Conservation (phyloP, 1,140 invertebrate genomes). For the Drosophila funebris region DNA sequence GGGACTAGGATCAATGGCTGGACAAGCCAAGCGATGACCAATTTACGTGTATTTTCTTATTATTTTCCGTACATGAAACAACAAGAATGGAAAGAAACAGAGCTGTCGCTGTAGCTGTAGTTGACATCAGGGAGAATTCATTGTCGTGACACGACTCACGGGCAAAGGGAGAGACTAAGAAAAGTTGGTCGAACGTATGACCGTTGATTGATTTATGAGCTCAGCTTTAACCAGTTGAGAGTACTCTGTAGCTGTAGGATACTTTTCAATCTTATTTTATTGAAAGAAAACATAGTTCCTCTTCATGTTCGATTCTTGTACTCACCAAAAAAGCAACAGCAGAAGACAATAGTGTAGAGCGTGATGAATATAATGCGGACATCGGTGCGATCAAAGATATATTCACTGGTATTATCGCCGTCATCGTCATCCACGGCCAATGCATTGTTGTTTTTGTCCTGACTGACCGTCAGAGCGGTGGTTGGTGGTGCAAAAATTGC, state of each 20-base stretch:
- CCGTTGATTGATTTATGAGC: not conserved
- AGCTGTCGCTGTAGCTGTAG: not conserved
- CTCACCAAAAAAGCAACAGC: slow-evolving; percentile 87
- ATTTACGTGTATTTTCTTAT: not conserved
- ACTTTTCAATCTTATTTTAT: no score
- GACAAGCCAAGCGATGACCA: slow-evolving; percentile 2
- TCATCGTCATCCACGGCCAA: slow-evolving; percentile 47
- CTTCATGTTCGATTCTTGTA: slow-evolving; percentile 39
- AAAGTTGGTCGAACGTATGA: not conserved
- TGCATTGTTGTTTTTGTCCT: slow-evolving; percentile 6
- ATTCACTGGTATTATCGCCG: slow-evolving; percentile 78
- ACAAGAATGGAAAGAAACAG: not conserved
- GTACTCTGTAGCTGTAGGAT: no score
- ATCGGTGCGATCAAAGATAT: slow-evolving; percentile 86
- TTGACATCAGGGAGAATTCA: not conserved
- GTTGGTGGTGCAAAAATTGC: slow-evolving; percentile 7
- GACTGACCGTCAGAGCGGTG: slow-evolving; percentile 6
- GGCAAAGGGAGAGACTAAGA: not conserved
- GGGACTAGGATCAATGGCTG: slow-evolving; percentile 8
- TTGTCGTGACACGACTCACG: not conserved
- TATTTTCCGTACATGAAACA: not conserved
- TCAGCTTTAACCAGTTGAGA: not conserved
- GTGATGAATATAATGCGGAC: slow-evolving; percentile 86
- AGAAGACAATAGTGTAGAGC: slow-evolving; percentile 86
- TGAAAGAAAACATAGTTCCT: no score